Base-by-base conservation (phyloP, 2,888 invertebrate genomes). In the Drosophila nr. perissopoda region DNA sequence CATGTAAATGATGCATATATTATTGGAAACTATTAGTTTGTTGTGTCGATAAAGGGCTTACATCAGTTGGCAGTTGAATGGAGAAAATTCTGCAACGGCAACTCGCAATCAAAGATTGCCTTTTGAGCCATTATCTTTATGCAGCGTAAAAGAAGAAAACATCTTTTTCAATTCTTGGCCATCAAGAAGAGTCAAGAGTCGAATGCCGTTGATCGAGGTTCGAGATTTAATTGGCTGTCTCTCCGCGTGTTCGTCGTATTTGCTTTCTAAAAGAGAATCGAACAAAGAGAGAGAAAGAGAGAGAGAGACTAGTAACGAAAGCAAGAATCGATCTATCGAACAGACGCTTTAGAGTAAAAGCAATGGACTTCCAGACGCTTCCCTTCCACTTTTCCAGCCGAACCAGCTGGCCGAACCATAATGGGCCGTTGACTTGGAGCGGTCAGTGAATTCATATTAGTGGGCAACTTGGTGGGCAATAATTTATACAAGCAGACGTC, bases 391-490 rank as follows among this genome's bases (percentile, higher is more conserved):
- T 31, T 57, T 57, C 18, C 21, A 57, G 40, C 31, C 57, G 42
- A 16, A 10, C 29, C 76, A 76, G 40, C 54, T 42, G 66, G 42
- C 57, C 21, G n/a, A 10, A 10, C 29, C 76, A 76, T 74, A 83
- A 82, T 84, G 82, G 90, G 91, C 88, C 91, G 86, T 88, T 90
- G 89, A 91, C 90, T 91, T 79, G 79, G 71, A 84, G 78, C 91
- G 90, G 91, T 91, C 91, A 91, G 84, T 91, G 91, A 88, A 91
- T 90, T 89, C 81, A 86, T 88, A 89, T 83, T 90, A 82, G 76
- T 72, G 67, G 75, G 61, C 67, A 74, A 62, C 71, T 62, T 70
- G 66, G 84, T 75, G 85, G 75, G 90, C 89, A 89, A 89, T 90
- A 89, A 86, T 81, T 83, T 85, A 86, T 64, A 88, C 88, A 82